phyloP scores from a whole-genome alignment of 2,888 invertebrate genomes.

The Nomada fabriciana region DNA sequence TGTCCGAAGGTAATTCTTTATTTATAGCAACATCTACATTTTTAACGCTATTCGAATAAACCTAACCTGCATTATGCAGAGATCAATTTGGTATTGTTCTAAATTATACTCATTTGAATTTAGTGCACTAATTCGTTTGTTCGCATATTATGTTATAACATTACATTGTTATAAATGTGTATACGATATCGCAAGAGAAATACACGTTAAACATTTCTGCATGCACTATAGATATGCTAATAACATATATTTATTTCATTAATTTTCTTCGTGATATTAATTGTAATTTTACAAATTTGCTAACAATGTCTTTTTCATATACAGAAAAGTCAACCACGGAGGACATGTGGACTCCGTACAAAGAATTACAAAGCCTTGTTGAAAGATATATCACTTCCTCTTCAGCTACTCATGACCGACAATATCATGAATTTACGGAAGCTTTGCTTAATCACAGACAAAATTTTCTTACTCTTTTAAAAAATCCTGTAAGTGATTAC shows the following conservation, averaged over 20 bases:
- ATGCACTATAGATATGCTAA: too few species aligned
- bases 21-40: slow-evolving; percentile 2
- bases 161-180: not conserved
- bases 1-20: slow-evolving; percentile 66
- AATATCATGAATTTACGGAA: slow-evolving; percentile 89
- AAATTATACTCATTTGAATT: not conserved
- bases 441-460: slow-evolving; percentile 93
- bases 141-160: not conserved
- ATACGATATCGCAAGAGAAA: not conserved
- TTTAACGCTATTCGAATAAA: not conserved
- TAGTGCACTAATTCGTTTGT: not conserved
- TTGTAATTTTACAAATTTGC: too few species aligned
- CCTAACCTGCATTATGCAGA: slow-evolving; percentile 13
- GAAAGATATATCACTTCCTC: slow-evolving; percentile 88
- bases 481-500: slow-evolving; percentile 91
- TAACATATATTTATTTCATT: too few species aligned
- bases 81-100: not conserved
- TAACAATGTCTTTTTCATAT: too few species aligned
- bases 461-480: slow-evolving; percentile 93
- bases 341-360: slow-evolving; percentile 94
- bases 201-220: too few species aligned
- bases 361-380: slow-evolving; percentile 90
- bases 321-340: slow-evolving; percentile 85
- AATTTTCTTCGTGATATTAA: too few species aligned
- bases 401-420: slow-evolving; percentile 86